Evolutionary conservation across 2,113 vertebrate genomes (phyloP).

Genomic region (Grammomys surdaster): DNA sequence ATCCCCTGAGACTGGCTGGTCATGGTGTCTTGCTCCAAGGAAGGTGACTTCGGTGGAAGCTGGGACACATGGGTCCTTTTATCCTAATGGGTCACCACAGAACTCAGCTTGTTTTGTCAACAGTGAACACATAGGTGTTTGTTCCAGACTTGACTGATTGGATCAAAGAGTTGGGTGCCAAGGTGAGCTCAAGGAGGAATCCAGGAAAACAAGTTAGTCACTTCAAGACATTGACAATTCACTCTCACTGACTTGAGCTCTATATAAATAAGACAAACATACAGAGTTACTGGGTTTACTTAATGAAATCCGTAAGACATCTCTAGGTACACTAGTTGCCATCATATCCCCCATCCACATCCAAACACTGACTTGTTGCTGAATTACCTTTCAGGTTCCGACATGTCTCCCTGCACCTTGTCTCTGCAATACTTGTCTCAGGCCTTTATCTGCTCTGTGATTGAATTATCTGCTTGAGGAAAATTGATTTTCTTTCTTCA

Average conservation of each 20-base stretch:
- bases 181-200: constrained; percentile 65
- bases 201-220: constrained; percentile 13
- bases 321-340: not conserved
- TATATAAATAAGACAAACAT: not conserved
- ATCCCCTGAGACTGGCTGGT: constrained; percentile 90
- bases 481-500: not conserved
- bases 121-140: constrained; percentile 45
- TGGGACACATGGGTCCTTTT: not conserved
- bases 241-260: not conserved
- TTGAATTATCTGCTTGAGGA: not conserved
- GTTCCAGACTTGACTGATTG: constrained; percentile 45
- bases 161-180: constrained; percentile 24
- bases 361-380: not conserved
- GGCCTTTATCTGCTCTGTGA: not conserved
- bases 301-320: not conserved
- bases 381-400: not conserved
- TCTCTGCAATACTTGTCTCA: not conserved
- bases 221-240: not conserved
- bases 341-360: not conserved
- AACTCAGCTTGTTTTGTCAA: constrained; percentile 74
- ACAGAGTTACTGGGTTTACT: not conserved
- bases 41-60: not conserved
- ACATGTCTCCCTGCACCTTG: not conserved
- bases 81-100: constrained; percentile 16
- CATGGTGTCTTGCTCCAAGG: constrained; percentile 77